Evolutionary conservation across 2,113 vertebrate species (phyloP).

Genomic region (Theristicus caerulescens): DNA sequence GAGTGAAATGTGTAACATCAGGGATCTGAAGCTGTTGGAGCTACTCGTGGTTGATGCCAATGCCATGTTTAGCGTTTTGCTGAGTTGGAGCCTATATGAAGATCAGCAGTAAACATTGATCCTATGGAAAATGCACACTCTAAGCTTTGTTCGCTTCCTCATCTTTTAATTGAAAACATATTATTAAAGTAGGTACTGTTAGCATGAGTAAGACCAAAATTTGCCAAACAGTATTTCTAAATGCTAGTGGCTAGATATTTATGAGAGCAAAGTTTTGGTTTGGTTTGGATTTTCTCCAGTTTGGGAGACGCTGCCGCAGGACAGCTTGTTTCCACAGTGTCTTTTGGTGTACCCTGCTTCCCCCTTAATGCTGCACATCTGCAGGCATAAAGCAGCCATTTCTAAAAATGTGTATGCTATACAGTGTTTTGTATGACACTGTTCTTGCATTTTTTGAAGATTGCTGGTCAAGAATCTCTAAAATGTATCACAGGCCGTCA

Average conservation of each 20-base stretch:
- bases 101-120: neutral
- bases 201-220: neutral
- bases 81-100: neutral
- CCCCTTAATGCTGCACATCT: neutral
- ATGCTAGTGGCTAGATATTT: neutral
- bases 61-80: neutral
- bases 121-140: neutral
- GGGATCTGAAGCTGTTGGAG: neutral
- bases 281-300: rapidly evolving
- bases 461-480: neutral
- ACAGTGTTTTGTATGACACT: neutral
- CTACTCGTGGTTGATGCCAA: rapidly evolving
- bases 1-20: neutral
- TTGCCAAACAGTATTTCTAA: neutral
- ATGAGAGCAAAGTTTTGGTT: neutral
- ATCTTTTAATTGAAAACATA: neutral
- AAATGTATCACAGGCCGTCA: neutral
- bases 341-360: neutral
- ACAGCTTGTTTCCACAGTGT: neutral
- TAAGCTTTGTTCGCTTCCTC: neutral
- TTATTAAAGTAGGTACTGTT: neutral
- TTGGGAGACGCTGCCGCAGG: neutral
- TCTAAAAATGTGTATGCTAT: neutral
- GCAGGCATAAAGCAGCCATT: neutral
- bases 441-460: neutral